Base-by-base conservation (phyloP, 2,888 invertebrate genomes). In the Sylvicola cinctus region DNA sequence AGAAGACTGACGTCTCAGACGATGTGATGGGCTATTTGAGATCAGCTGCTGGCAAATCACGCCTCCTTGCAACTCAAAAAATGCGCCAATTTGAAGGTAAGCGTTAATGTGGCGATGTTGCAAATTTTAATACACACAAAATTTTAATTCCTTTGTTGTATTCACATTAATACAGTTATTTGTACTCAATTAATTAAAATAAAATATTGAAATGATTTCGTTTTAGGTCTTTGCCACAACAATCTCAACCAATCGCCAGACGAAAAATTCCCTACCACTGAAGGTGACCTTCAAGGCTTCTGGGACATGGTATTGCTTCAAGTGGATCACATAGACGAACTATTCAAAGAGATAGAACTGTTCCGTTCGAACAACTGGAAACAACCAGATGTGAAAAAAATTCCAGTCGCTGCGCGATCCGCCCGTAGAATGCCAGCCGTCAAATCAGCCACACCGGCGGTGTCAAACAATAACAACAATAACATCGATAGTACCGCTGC, bases 291-390 rank as follows among this genome's bases (percentile, higher is more conserved):
- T 40, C 85, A 83, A 47, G 95, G 93, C 1, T 95, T 95, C 63
- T 95, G 93, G 93, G 93, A 95, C 57, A 90, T 95, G 88, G 87
- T 93, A 17, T 74, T 78, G 54, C 66, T 93, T 32, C 91, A 93
- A 60, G 80, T 93, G 14, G 70, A 74, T 39, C 81, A 90, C 49
- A 74, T 93, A 35, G 74, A 87, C 50, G 67, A 70, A 4, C 60
- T 83, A 43, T 87, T 83, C 52, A 64, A 68, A 11, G 74, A 78
- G 38, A 66, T 84, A 26, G 70, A 69, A 5, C 49, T 49, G 8
- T 54, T 78, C 10, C 70, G 65, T 45, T 61, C 54, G 10, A 75
- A 74, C 41, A 63, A 70, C 37, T 84, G 84, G 83, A 63, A 70
- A 52, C 71, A 65, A 54, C 39, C n/a, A 31, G 13, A 14, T 32